These are phyloP conservation scores for Mimas tiliae DNA, from an alignment of 2,888 invertebrate genomes.

Conservation along the genomic window DNA sequence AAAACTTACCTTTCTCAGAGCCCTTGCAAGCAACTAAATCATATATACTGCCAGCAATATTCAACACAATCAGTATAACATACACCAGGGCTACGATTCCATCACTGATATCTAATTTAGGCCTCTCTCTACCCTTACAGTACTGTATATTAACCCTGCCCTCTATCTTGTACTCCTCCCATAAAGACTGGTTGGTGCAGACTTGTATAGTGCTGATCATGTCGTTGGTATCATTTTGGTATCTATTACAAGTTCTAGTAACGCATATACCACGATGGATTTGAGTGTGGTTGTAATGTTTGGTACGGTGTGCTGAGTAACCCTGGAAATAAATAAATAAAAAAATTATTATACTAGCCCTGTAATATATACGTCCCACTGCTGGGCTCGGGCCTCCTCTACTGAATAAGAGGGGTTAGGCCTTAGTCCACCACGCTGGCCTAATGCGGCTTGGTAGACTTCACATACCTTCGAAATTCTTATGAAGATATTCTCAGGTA, in stretches of 20 bases:
- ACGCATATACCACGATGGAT: constrained; percentile 73
- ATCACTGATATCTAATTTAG: background rate
- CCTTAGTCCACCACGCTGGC: too few relatives aligned
- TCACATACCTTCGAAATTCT: too few relatives aligned
- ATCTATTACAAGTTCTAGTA: constrained; percentile 57
- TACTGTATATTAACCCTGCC: constrained; percentile 58
- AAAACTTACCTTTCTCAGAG: too few relatives aligned
- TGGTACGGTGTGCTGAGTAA: constrained; percentile 63
- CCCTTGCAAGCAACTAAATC: constrained; percentile 47
- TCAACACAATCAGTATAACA: constrained; percentile 58
- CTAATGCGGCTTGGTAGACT: too few relatives aligned
- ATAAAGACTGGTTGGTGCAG: constrained; percentile 68
- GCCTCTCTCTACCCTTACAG: constrained; percentile 57
- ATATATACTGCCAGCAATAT: constrained; percentile 65
- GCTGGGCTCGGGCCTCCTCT: too few relatives aligned
- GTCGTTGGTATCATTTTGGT: constrained; percentile 43
- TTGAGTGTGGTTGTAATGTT: constrained; percentile 73
- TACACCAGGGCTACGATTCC: constrained; percentile 56
- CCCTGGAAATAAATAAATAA: constrained; percentile 57
- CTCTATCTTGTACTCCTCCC: constrained; percentile 59
- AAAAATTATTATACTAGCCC: too few relatives aligned
- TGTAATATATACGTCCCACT: too few relatives aligned
- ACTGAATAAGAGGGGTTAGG: too few relatives aligned
- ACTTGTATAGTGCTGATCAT: constrained; percentile 56
- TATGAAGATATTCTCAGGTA: too few relatives aligned